These are phyloP conservation scores for Apantesis nais DNA, from an alignment of 2,888 invertebrate genomes.

Conservation along the genomic window DNA sequence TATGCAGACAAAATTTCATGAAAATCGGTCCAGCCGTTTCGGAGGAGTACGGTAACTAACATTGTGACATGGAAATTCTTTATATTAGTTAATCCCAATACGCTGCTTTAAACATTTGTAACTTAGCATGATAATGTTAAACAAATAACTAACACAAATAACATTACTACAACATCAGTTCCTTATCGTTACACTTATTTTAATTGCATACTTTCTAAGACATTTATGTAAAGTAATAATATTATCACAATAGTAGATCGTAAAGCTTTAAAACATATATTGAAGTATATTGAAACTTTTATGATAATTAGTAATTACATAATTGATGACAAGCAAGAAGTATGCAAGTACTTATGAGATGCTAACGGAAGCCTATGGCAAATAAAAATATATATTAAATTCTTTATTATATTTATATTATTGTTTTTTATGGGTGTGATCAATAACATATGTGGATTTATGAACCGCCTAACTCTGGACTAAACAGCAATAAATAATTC, in stretches of 20 bases:
- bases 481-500: not conserved
- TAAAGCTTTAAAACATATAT: not conserved
- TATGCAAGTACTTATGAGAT: not conserved
- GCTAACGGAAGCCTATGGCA: not conserved
- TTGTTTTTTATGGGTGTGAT: not conserved
- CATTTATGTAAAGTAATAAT: not conserved
- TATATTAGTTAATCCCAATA: too few relatives aligned
- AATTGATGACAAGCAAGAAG: not conserved
- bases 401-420: too few relatives aligned
- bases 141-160: not conserved
- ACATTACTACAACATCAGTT: not conserved
- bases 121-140: too few relatives aligned
- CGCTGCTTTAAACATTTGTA: too few relatives aligned
- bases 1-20: too few relatives aligned
- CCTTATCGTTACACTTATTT: not conserved
- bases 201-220: not conserved
- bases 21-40: too few relatives aligned
- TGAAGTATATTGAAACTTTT: not conserved
- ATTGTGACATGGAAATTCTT: too few relatives aligned
- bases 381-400: too few relatives aligned
- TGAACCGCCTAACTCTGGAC: not conserved
- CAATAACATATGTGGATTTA: not conserved
- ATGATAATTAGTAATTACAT: not conserved
- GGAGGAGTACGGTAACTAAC: too few relatives aligned
- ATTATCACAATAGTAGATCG: not conserved